Evolutionary conservation across 1,140 invertebrate species (phyloP), one percentile per base, ranked within the genome.

Genomic region (Meloidogyne exigua): DNA sequence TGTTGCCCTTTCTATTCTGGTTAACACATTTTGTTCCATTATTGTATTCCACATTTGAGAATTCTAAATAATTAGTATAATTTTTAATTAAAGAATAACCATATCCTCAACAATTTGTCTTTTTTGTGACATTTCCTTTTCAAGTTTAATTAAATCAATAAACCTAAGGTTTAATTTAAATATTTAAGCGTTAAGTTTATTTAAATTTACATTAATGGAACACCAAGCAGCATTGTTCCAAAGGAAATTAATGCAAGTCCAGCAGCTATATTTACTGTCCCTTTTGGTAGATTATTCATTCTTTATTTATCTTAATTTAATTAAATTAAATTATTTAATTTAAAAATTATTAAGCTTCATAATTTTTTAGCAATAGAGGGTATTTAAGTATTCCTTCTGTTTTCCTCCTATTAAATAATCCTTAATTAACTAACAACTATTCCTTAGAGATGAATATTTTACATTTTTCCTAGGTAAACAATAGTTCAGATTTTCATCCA

Each of bases 31-130:
- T 25, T 79, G 68, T 42, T 65, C 32, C 78, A 79, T 80, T n/a
- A 79, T 23, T 28, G 80, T 77, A 25, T 62, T 72, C 78, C 78
- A 79, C 78, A 79, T 79, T 15, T 39, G 36, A 18, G 80, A 80
- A 36, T 32, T 57, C 70, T 72, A 28, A 32, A 3, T 32, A 32
- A 32, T 32, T 32, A 25, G 7, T 11, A 3, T 36, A 21, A 9
- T 18, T 49, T 13, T 11, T 11, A n/a, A n/a, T 18, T 72, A 39
- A 2, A 10, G 12, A 15, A 18, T 18, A 0, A 64, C 62, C 68
- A 79, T 44, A 28, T 79, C 78, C 10, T 57, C n/a, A 26, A 80
- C 76, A 28, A 42, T 44, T 44, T 79, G 69, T 10, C 76, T 49
- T n/a, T 80, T 49, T 21, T 26, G 28, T 11, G 78, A 57, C 49